phyloP scores from a whole-genome alignment of 2,797 vertebrate genomes.

The Serranus cabrilla region DNA sequence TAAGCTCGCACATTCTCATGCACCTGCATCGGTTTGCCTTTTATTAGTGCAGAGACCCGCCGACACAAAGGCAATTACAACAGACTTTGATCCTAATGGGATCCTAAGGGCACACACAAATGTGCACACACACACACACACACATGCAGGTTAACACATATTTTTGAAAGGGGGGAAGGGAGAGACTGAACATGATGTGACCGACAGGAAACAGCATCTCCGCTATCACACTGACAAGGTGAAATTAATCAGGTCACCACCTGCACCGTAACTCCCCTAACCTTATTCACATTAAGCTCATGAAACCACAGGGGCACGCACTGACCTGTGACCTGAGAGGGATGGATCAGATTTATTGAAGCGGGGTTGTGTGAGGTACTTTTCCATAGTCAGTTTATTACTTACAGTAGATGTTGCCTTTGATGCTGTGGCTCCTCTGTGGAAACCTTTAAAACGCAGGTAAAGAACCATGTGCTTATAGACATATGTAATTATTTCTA shows the following conservation, averaged over 20 bases:
- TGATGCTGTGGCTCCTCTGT: neutral
- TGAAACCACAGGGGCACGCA: neutral
- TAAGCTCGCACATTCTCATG: conserved; percentile 61
- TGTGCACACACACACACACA: conserved; percentile 25
- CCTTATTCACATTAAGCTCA: neutral
- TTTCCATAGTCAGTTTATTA: no score
- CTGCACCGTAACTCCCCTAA: neutral
- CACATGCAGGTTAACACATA: neutral
- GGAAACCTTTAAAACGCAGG: neutral
- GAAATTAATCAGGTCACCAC: conserved; percentile 25
- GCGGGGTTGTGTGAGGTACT: no score
- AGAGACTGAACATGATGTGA: conserved; percentile 9
- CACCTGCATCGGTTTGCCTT: conserved; percentile 75
- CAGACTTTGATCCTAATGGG: conserved; percentile 77
- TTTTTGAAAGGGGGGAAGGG: conserved; percentile 10
- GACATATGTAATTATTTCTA: no score
- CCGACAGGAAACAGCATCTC: conserved; percentile 40
- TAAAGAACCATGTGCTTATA: no score
- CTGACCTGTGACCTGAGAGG: conserved; percentile 13
- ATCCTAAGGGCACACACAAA: conserved; percentile 53
- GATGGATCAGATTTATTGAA: no score
- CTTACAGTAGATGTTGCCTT: no score
- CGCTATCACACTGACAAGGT: conserved; percentile 10
- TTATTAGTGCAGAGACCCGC: conserved; percentile 76
- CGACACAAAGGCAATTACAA: conserved; percentile 80